Percentiles rank a stretch among this genome's conserved stretches.
Evolutionary conservation across 1,140 invertebrate species (phyloP).

Genomic region (Pseudomyrmex concolor): DNA sequence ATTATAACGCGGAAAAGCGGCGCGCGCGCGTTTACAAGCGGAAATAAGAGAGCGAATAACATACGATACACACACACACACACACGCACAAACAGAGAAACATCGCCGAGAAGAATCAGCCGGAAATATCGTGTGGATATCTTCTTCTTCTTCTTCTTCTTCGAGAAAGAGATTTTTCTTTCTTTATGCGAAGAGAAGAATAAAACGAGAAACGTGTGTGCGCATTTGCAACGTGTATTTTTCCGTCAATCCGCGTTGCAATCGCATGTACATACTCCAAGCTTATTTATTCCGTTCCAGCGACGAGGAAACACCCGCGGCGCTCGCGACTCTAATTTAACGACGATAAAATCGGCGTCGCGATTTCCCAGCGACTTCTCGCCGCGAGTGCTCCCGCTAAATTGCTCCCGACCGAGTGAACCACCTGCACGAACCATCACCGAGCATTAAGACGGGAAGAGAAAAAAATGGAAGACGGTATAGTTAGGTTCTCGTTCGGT

Average conservation of each 20-base stretch:
- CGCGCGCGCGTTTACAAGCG: background rate
- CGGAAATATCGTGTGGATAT: background rate
- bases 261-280: background rate
- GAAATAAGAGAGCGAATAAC: background rate
- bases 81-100: background rate
- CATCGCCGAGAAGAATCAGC: background rate
- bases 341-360: conserved; percentile 27
- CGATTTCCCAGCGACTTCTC: conserved; percentile 38
- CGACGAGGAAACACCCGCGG: background rate
- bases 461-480: conserved; percentile 12
- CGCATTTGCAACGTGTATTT: background rate
- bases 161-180: background rate
- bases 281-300: background rate
- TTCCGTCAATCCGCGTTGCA: conserved; percentile 1
- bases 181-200: background rate
- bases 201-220: background rate
- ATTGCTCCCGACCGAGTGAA: conserved; percentile 18
- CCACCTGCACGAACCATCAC: background rate
- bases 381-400: conserved; percentile 17
- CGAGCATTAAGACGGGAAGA: background rate
- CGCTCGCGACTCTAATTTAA: conserved; percentile 29
- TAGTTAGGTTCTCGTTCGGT: conserved; percentile 10
- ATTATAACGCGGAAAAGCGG: conserved; percentile 57
- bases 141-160: background rate
- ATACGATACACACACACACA: background rate